Conservation (phyloP, 2,113 vertebrate species). For the Dissostichus mawsoni region DNA sequence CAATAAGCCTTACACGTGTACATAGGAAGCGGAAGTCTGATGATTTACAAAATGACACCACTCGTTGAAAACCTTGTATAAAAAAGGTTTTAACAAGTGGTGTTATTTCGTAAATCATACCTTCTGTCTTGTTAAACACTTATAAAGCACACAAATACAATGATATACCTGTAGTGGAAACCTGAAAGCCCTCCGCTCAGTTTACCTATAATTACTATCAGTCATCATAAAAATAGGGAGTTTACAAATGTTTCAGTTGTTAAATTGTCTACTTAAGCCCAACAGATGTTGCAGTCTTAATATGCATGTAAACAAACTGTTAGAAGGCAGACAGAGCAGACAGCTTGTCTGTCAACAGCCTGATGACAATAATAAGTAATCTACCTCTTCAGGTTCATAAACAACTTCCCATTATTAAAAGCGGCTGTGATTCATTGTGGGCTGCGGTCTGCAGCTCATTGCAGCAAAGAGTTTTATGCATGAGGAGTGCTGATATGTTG, state of each 20-base stretch:
- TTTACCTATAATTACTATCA: neutral
- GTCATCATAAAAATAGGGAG: neutral
- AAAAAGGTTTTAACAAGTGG: neutral
- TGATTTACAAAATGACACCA: too few relatives aligned
- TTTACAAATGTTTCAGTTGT: slow-evolving; percentile 6
- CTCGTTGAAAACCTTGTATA: too few relatives aligned
- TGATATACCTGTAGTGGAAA: neutral
- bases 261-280: neutral
- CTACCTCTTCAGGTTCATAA: slow-evolving; percentile 35
- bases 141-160: neutral
- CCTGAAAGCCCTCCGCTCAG: neutral
- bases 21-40: too few relatives aligned
- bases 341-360: slow-evolving; percentile 25
- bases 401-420: slow-evolving; percentile 62
- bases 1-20: too few relatives aligned
- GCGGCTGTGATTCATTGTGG: slow-evolving; percentile 43
- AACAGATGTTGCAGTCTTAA: neutral
- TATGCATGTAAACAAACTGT: slow-evolving; percentile 6
- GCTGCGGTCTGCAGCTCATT: slow-evolving; percentile 46
- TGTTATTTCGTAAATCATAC: neutral
- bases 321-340: slow-evolving; percentile 34
- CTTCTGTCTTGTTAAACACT: neutral
- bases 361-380: slow-evolving; percentile 56
- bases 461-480: slow-evolving; percentile 45
- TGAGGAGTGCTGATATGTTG: slow-evolving; percentile 21